These are phyloP conservation scores for Corella eumyota DNA, from an alignment of 23 tunicate species.

Conservation along the genomic window DNA sequence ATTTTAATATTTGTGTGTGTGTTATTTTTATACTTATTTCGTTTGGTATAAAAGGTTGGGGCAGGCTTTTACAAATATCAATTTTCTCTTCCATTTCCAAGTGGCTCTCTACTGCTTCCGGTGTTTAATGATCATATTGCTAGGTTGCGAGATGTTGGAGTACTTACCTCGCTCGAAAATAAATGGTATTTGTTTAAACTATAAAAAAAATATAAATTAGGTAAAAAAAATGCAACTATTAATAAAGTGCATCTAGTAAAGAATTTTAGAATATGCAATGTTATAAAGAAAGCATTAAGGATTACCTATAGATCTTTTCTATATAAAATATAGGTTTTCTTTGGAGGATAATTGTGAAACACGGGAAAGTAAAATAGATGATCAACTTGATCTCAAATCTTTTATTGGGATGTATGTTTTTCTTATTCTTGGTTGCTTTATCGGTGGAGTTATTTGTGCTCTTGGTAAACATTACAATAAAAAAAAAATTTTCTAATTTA, in stretches of 20 bases:
- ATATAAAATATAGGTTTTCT: conserved; percentile 26
- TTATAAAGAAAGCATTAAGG: too few relatives aligned
- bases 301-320: too few relatives aligned
- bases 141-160: conserved; percentile 21
- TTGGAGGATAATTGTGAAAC: conserved; percentile 28
- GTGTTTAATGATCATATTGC: conserved; percentile 40
- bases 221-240: neutral
- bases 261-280: too few relatives aligned
- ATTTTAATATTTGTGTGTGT: neutral
- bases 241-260: neutral
- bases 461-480: conserved; percentile 1
- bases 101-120: conserved; percentile 32
- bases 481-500: neutral
- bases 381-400: conserved; percentile 51
- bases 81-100: conserved; percentile 44
- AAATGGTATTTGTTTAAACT: conserved; percentile 15
- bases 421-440: conserved; percentile 21
- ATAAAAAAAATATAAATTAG: neutral
- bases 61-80: conserved; percentile 52
- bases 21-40: neutral
- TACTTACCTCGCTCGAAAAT: conserved; percentile 26
- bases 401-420: conserved; percentile 57
- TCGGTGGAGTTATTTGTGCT: conserved; percentile 21
- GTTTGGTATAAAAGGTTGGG: conserved; percentile 12
- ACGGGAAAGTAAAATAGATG: conserved; percentile 7